phyloP scores from a whole-genome alignment of 2,888 invertebrate genomes.

The Eupsilia transversa region DNA sequence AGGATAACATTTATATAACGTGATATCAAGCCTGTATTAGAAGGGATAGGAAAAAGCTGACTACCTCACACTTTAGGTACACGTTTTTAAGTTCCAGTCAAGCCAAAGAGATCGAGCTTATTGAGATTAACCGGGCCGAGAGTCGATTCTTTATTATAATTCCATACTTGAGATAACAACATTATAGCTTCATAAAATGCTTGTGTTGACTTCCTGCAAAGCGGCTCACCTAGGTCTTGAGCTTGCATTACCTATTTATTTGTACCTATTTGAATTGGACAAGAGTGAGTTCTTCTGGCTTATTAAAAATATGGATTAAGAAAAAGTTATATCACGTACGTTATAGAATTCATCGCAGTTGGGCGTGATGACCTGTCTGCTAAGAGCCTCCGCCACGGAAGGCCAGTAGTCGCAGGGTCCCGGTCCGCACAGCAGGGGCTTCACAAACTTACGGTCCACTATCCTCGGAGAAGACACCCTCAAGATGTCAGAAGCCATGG shows the following conservation, averaged over 20 bases:
- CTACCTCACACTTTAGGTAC: no score
- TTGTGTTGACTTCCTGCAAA: background rate
- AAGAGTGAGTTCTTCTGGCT: no score
- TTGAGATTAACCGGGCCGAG: no score
- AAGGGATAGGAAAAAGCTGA: no score
- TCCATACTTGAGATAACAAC: background rate
- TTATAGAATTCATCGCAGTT: conserved; percentile 81
- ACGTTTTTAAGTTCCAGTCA: no score
- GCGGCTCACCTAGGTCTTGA: no score
- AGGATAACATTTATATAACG: conserved; percentile 54
- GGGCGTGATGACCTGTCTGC: conserved; percentile 77
- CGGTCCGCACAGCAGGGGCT: conserved; percentile 83
- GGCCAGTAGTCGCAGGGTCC: conserved; percentile 85
- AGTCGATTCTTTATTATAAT: background rate
- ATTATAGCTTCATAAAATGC: background rate
- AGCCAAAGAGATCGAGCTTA: no score
- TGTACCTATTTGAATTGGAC: background rate
- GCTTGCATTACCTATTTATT: background rate
- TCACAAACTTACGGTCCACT: conserved; percentile 75
- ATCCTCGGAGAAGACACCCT: conserved; percentile 77
- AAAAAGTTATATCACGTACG: conserved; percentile 70
- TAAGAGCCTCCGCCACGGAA: conserved; percentile 80
- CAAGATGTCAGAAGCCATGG: conserved; percentile 72
- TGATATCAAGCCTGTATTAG: background rate
- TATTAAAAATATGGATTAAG: background rate